These are phyloP conservation scores for Leptinotarsa defecta DNA, from an alignment of 1,140 invertebrate species.

Conservation along the genomic window DNA sequence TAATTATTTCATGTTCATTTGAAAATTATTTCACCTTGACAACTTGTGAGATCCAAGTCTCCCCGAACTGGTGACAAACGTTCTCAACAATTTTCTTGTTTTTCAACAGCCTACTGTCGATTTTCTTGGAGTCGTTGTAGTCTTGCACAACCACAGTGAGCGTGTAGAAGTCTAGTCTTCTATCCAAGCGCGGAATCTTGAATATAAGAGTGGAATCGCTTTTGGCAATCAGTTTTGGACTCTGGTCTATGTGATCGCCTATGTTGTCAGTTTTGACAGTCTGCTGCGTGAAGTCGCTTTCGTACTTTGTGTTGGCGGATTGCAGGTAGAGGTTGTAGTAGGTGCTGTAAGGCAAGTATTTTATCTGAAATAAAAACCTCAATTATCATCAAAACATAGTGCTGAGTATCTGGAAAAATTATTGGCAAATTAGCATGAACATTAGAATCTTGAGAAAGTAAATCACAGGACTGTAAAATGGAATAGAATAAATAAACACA, in stretches of 20 bases:
- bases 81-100: conserved; percentile 37
- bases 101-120: conserved; percentile 29
- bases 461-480: too few relatives aligned
- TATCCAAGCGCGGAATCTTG: conserved; percentile 38
- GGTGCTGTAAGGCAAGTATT: conserved; percentile 43
- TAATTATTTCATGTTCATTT: background rate
- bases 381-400: background rate
- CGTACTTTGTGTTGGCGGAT: conserved; percentile 41
- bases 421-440: too few relatives aligned
- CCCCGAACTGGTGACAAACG: conserved; percentile 42
- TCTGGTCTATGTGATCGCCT: conserved; percentile 45
- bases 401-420: too few relatives aligned
- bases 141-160: conserved; percentile 44
- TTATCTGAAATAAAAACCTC: conserved; percentile 39
- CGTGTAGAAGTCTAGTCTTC: conserved; percentile 37
- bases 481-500: too few relatives aligned
- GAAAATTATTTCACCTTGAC: conserved; percentile 35
- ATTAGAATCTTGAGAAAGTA: too few relatives aligned
- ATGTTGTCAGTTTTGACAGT: conserved; percentile 40
- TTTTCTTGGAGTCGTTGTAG: conserved; percentile 35
- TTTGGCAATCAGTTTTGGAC: conserved; percentile 38
- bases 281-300: conserved; percentile 35
- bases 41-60: conserved; percentile 43
- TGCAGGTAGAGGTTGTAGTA: conserved; percentile 41
- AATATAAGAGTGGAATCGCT: conserved; percentile 36